These are phyloP conservation scores for Aptenodytes forsteri DNA, from an alignment of 2,113 vertebrate species.

Conservation along the genomic window DNA sequence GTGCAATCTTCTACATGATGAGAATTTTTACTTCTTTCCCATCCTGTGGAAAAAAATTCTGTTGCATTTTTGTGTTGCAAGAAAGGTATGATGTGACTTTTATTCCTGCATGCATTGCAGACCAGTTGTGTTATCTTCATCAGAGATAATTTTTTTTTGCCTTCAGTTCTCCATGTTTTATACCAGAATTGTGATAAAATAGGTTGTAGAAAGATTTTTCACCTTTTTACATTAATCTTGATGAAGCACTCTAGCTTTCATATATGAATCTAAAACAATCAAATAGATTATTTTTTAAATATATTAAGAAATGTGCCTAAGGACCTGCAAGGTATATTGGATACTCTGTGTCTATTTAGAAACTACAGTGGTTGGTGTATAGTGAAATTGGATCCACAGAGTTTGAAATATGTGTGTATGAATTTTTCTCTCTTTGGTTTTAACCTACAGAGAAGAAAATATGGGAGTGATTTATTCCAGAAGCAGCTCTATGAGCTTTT, in stretches of 20 bases:
- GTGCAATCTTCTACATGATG: rapidly evolving
- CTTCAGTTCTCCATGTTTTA: neutral
- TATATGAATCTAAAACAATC: neutral
- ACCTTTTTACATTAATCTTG: neutral
- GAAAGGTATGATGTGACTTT: neutral
- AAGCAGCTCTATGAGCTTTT: neutral
- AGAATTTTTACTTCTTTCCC: neutral
- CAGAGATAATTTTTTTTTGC: neutral
- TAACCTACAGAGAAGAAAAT: neutral
- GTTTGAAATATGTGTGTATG: neutral
- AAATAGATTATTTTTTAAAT: neutral
- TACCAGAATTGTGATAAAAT: neutral
- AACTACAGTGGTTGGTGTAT: neutral
- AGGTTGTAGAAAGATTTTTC: neutral
- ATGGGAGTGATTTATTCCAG: neutral
- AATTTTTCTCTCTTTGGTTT: neutral
- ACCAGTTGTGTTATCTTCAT: neutral
- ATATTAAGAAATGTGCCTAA: neutral
- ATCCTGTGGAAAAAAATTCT: neutral
- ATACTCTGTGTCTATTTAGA: neutral
- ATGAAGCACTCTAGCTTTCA: neutral
- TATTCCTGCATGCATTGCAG: neutral
- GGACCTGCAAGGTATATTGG: neutral
- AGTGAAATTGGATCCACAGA: neutral
- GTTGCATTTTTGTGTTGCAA: neutral